Percentiles rank a stretch among this genome's conserved stretches.
Evolutionary conservation across 2,888 invertebrate genomes (phyloP).

Genomic region (Habroteleia sp.): DNA sequence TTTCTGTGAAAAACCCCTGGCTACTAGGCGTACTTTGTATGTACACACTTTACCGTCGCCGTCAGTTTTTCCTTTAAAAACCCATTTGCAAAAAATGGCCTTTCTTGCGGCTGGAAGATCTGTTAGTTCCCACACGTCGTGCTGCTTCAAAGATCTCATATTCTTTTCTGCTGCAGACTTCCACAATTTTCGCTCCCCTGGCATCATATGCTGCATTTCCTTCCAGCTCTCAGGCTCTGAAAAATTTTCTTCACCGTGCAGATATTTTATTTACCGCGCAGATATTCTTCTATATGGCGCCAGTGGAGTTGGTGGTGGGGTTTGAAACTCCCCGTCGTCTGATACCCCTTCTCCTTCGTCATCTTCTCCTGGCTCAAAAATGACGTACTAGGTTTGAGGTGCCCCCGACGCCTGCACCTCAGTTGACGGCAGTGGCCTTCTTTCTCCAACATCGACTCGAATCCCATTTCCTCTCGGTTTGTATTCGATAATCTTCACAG

Average conservation of each 20-base stretch:
- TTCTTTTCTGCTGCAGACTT: conserved; percentile 64
- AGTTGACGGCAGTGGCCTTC: too few species aligned
- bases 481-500: too few species aligned
- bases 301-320: background rate
- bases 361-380: too few species aligned
- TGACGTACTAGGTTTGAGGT: too few species aligned
- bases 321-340: conserved; percentile 7
- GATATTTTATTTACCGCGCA: background rate
- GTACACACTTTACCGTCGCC: conserved; percentile 39
- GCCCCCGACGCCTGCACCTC: too few species aligned
- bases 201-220: conserved; percentile 20
- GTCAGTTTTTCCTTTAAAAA: conserved; percentile 64
- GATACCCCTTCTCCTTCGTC: too few species aligned
- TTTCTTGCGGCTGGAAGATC: conserved; percentile 52
- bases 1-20: conserved; percentile 66
- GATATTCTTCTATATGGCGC: conserved; percentile 15
- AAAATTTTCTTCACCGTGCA: background rate
- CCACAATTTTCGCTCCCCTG: conserved; percentile 36
- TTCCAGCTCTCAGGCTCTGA: conserved; percentile 41
- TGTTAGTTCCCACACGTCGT: conserved; percentile 66
- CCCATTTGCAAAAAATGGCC: conserved; percentile 68
- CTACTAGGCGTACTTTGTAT: conserved; percentile 68
- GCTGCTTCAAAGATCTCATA: conserved; percentile 57
- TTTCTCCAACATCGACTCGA: too few species aligned
- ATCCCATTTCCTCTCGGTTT: too few species aligned